Evolutionary conservation across 1,140 invertebrate species (phyloP), one percentile per base, ranked within the genome.

Genomic region (Diabrotica virgifera): DNA sequence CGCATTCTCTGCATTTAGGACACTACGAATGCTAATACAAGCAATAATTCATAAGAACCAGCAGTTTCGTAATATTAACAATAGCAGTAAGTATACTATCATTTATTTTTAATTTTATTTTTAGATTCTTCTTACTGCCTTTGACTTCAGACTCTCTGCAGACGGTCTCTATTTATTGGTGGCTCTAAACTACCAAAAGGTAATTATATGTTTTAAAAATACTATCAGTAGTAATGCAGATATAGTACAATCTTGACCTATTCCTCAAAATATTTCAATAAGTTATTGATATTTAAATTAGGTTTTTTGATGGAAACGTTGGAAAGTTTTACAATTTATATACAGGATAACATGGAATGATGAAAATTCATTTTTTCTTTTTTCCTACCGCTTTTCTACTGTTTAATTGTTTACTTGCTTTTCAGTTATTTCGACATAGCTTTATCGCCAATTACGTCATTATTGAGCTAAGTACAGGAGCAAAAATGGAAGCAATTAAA

Each of bases 391-490:
- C 8, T 24, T n/a, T 53, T 6, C 6, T 35, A 55, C 13, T 24
- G 0, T 10, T 46, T 46, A 5, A 46, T 46, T 3, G 40, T n/a
- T 2, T 5, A 46, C 74, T 77, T 76, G 50, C 79, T 73, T 82
- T 84, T 40, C 78, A 86, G 85, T 74, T 85, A 63, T 86, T 83
- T 70, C 80, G 85, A 61, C 82, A 86, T 71, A 84, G 84, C 38
- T 84, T 80, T 70, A 75, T 82, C 69, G 85, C 85, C 64, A 79
- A 80, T 63, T 85, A 86, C 76, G 81, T 77, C 63, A 82, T 86
- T 68, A 79, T 85, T 63, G 82, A 85, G 67, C 68, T 85, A 64
- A 71, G 78, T 68, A 85, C 80, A 55, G 77, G 62, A 78, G 65
- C 51, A 37, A 65, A 37, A 69, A 82, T 12, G 69, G 77, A 10